Evolutionary conservation across 2,113 vertebrate species (phyloP).

Genomic region (Tauraco erythrolophus): DNA sequence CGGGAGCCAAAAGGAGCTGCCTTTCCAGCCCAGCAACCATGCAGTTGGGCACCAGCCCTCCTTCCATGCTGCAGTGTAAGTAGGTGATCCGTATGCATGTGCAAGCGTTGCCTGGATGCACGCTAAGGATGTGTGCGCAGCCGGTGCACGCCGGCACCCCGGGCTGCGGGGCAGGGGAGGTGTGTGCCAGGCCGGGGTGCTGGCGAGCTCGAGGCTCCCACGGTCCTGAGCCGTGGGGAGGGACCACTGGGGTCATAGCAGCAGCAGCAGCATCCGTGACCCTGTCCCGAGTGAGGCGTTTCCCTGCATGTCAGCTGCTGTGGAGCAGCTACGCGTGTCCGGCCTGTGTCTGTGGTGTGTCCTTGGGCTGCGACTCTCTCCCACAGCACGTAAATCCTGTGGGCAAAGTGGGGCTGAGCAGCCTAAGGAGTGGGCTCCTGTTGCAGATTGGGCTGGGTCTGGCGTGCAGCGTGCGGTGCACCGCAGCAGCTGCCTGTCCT

Average conservation of each 20-base stretch:
- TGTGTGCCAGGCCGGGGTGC: accelerated
- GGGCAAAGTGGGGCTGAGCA: not conserved
- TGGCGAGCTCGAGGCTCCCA: accelerated
- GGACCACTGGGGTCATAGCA: not conserved
- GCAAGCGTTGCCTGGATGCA: not conserved
- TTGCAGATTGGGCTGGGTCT: not conserved
- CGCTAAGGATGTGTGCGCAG: not conserved
- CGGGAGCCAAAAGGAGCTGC: not conserved
- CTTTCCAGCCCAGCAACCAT: not conserved
- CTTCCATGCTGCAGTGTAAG: not conserved
- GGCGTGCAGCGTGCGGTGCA: accelerated
- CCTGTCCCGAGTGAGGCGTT: not conserved
- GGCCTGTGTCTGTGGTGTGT: not conserved
- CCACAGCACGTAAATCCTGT: accelerated
- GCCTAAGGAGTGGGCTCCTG: not conserved
- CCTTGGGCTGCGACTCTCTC: not conserved
- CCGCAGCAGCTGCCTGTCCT: accelerated
- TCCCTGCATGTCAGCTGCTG: not conserved
- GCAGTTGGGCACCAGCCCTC: not conserved
- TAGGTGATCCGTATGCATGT: not conserved
- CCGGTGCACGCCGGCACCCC: accelerated
- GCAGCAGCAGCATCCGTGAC: not conserved
- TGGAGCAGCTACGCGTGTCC: not conserved
- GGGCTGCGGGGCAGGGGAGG: not conserved
- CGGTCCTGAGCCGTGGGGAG: not conserved